Conservation (phyloP, 2,888 invertebrate genomes). For the Ectobius pallidus region DNA sequence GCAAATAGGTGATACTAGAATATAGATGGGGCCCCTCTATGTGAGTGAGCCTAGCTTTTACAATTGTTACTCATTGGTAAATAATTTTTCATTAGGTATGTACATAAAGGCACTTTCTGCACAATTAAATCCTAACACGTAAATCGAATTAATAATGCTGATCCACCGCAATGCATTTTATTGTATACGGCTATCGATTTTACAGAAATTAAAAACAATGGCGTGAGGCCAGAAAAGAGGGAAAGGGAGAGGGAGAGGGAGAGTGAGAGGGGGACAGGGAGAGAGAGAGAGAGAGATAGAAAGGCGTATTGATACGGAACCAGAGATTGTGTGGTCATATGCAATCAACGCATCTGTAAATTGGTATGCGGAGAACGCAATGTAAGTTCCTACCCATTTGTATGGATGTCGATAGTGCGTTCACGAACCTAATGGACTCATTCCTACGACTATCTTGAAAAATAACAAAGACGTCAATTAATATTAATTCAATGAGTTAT, state of each 20-base stretch:
- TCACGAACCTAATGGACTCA: too few species aligned
- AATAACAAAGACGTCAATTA: too few species aligned
- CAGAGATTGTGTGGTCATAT: conserved; percentile 12
- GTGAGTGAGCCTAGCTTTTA: too few species aligned
- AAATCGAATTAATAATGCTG: neutral
- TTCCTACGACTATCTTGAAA: too few species aligned
- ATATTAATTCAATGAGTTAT: too few species aligned
- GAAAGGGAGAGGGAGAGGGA: too few species aligned
- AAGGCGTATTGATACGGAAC: too few species aligned
- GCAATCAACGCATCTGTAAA: conserved; percentile 1
- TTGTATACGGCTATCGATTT: neutral
- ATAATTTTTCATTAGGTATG: neutral
- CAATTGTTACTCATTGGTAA: neutral
- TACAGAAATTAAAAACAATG: neutral
- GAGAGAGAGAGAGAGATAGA: too few species aligned
- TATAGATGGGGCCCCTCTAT: too few species aligned
- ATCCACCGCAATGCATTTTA: neutral
- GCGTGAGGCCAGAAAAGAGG: neutral
- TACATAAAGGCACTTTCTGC: neutral
- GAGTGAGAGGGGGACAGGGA: too few species aligned
- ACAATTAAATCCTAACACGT: neutral
- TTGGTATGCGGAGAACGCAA: neutral
- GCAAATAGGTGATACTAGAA: too few species aligned
- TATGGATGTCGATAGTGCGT: neutral
- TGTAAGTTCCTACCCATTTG: neutral